Conservation (phyloP, 2,888 invertebrate genomes). For the Lucinisca nassula region DNA sequence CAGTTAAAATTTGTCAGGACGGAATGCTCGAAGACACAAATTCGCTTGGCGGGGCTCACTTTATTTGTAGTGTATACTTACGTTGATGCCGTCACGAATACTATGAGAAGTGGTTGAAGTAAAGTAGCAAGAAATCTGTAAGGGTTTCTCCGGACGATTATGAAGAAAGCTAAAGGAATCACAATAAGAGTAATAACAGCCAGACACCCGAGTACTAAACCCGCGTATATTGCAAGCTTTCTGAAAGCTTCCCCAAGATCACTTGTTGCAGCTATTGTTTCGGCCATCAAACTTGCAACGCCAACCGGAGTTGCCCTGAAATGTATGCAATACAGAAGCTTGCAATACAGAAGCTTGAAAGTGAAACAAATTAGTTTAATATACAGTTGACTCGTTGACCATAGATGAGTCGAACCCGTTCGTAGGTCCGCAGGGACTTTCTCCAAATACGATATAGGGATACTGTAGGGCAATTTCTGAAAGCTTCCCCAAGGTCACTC, state of each 20-base stretch:
- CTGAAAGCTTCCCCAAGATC: slow-evolving; percentile 70
- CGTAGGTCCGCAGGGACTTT: too few relatives aligned
- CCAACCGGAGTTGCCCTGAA: slow-evolving; percentile 79
- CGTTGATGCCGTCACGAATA: slow-evolving; percentile 79
- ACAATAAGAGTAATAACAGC: slow-evolving; percentile 64
- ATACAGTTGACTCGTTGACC: not conserved
- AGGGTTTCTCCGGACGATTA: slow-evolving; percentile 64
- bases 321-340: too few relatives aligned
- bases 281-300: slow-evolving; percentile 77
- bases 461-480: too few relatives aligned
- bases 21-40: too few relatives aligned
- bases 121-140: slow-evolving; percentile 73
- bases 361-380: not conserved
- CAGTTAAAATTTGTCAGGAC: too few relatives aligned
- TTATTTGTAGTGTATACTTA: too few relatives aligned
- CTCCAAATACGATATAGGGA: too few relatives aligned
- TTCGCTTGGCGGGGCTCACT: too few relatives aligned
- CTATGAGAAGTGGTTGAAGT: slow-evolving; percentile 77
- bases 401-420: too few relatives aligned
- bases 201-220: slow-evolving; percentile 71
- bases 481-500: slow-evolving; percentile 65
- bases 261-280: slow-evolving; percentile 69
- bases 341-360: too few relatives aligned
- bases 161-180: slow-evolving; percentile 65
- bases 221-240: slow-evolving; percentile 74